phyloP scores from a whole-genome alignment of 1,140 invertebrate species.

The Sarcophaga peregrina region DNA sequence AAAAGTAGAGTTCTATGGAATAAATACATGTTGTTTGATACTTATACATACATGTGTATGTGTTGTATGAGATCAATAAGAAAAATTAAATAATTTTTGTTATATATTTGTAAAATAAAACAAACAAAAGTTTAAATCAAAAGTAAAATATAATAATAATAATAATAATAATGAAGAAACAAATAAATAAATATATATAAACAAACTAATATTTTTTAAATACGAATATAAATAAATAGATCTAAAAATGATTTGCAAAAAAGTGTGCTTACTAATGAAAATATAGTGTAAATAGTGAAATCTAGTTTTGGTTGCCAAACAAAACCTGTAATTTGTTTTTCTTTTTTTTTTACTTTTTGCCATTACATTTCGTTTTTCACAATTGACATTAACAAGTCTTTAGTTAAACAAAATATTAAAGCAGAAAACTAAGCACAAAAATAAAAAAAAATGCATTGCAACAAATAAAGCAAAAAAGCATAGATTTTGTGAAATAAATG shows the following conservation, averaged over 20 bases:
- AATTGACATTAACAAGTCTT: background rate
- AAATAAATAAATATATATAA: background rate
- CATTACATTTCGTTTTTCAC: too few relatives aligned
- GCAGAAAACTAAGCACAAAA: background rate
- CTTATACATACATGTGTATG: too few relatives aligned
- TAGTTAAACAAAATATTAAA: background rate
- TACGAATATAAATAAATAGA: too few relatives aligned
- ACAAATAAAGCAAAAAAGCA: background rate
- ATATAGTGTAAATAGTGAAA: conserved; percentile 6
- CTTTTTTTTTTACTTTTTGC: background rate
- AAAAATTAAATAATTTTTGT: too few relatives aligned
- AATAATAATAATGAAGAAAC: background rate
- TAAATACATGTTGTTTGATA: background rate
- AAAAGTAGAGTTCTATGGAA: background rate
- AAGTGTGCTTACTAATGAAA: background rate
- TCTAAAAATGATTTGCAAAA: background rate
- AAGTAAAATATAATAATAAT: background rate
- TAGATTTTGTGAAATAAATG: background rate
- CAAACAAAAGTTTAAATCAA: background rate
- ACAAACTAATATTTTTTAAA: background rate
- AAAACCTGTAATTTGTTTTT: conserved; percentile 18
- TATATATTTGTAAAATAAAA: too few relatives aligned
- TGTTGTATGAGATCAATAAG: too few relatives aligned
- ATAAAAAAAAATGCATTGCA: background rate
- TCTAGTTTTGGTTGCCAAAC: conserved; percentile 14